A percentile compares a stretch with the other conserved stretches of the same genome.
Evolutionary conservation across 2,888 invertebrate genomes (phyloP).

Genomic region (Myopa testacea): DNA sequence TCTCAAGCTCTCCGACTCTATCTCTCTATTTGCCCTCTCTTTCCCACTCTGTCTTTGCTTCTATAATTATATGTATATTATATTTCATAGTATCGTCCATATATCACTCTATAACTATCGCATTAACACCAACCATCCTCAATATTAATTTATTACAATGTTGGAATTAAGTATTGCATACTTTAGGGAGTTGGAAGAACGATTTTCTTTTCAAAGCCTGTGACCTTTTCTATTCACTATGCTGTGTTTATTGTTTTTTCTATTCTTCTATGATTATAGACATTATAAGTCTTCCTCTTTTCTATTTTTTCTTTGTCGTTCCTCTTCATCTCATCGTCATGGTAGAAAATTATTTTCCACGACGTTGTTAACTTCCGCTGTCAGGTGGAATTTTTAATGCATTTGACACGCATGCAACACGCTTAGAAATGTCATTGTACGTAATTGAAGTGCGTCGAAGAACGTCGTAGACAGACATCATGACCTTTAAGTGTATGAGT

Average conservation of each 20-base stretch:
- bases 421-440: background rate
- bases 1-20: too few relatives aligned
- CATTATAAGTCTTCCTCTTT: too few relatives aligned
- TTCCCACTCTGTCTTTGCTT: too few relatives aligned
- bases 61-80: too few relatives aligned
- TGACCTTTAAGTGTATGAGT: background rate
- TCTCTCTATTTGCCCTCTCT: too few relatives aligned
- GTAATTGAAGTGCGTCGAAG: background rate
- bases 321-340: background rate
- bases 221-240: background rate
- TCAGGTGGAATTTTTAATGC: slow-evolving; percentile 5
- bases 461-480: too few relatives aligned
- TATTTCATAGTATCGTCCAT: too few relatives aligned
- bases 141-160: background rate
- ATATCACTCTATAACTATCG: too few relatives aligned
- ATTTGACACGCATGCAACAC: background rate
- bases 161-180: background rate
- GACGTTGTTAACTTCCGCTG: slow-evolving; percentile 21
- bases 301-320: background rate
- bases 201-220: background rate
- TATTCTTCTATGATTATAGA: background rate
- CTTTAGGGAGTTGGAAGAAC: background rate
- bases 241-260: background rate
- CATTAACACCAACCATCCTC: too few relatives aligned
- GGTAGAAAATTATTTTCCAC: slow-evolving; percentile 19